A percentile compares a stretch with the other conserved stretches of the same genome.
Conservation (phyloP, 2,113 vertebrate genomes). For the Orycteropus afer region DNA sequence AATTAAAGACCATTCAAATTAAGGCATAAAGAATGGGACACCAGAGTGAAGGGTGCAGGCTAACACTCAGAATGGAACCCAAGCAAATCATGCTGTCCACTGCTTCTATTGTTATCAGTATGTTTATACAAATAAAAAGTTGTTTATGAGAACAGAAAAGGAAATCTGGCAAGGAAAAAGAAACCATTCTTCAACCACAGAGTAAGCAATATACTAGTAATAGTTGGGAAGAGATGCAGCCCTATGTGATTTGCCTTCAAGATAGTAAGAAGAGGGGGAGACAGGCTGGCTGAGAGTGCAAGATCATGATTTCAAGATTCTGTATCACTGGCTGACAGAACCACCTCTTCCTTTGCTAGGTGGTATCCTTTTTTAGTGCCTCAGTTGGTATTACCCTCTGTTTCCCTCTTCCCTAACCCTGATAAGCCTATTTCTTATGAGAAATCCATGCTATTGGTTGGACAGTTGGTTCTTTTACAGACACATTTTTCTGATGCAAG, state of each 20-base stretch:
- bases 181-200: neutral
- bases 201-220: neutral
- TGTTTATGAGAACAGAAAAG: neutral
- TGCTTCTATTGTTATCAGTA: neutral
- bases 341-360: neutral
- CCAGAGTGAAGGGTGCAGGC: neutral
- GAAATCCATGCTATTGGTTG: neutral
- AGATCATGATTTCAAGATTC: neutral
- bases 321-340: neutral
- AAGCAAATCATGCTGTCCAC: neutral
- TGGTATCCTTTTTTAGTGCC: neutral
- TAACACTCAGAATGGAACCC: neutral
- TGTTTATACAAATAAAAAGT: neutral
- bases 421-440: neutral
- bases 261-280: neutral
- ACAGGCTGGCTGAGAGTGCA: neutral
- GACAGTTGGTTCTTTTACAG: neutral
- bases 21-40: neutral
- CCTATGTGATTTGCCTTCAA: neutral
- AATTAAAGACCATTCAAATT: conserved; percentile 12
- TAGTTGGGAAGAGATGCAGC: too few relatives aligned
- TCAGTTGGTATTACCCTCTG: neutral
- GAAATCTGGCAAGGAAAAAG: neutral
- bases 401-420: neutral
- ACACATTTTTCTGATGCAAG: neutral